Base-by-base conservation (phyloP, 2,888 invertebrate genomes). In the Crematogaster levior region DNA sequence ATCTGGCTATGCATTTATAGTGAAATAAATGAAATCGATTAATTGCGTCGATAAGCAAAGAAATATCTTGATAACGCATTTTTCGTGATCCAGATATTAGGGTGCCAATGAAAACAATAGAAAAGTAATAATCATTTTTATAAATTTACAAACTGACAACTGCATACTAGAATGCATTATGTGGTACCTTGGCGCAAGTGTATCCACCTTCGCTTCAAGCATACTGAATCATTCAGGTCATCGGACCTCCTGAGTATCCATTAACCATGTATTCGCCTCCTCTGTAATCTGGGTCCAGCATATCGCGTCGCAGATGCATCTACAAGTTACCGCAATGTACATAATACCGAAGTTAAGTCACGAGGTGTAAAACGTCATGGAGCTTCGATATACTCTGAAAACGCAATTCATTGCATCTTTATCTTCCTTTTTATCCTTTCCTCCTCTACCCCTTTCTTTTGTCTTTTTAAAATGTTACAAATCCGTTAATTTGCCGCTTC, bases 201-300 rank as follows among this genome's bases (percentile, higher is more conserved):
- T 40, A 51, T 66, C 66, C 18, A 60, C 61, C 51, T 66, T 66
- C 40, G 75, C 12, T 40, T 66, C 75, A 27, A 53, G 40, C 51
- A 43, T 75, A 66, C 51, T 75, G 68, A 66, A 75, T 66, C 68
- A 75, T 40, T 75, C 27, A 40, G 75, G 68, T 75, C 75, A 75
- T 66, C 40, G 40, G 66, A 53, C 27, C 66, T 75, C 12, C 74
- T 15, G 48, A 75, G 65, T 51, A 51, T 63, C 51, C 40, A 66
- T 75, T 53, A 75, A 15, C 40, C 21, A 15, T 30, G 51, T 15
- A 75, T 53, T 75, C 37, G 37, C 37, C 65, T 75, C 2, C 66
- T 65, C 75, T 40, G 51, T 75, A 75, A 66, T 58, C 43, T 73
- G 43, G 58, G n/a, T 15, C 27, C 30, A 51, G 27, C 15, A 21